Percentiles rank a stretch among this genome's conserved stretches.
Evolutionary conservation across 2,113 vertebrate genomes (phyloP).

Genomic region (Trogon surrucura): DNA sequence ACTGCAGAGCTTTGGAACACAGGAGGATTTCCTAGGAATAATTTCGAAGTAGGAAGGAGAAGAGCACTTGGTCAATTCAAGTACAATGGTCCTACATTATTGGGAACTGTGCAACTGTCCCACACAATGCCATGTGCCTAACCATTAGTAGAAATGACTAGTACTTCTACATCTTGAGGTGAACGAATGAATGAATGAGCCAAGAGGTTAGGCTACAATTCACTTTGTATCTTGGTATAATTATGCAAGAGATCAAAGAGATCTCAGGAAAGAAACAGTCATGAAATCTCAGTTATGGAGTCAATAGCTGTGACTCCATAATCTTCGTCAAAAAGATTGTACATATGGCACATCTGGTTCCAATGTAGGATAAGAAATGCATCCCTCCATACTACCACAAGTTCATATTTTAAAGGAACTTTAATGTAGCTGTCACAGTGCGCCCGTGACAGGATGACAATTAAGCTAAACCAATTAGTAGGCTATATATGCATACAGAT

Average conservation of each 20-base stretch:
- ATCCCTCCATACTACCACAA: slow-evolving; percentile 36
- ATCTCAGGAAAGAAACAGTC: slow-evolving; percentile 9
- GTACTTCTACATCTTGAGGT: neutral
- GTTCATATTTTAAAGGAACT: slow-evolving; percentile 38
- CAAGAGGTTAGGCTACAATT: neutral
- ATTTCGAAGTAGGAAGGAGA: neutral
- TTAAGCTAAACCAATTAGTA: neutral
- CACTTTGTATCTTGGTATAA: neutral
- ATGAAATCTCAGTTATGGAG: slow-evolving; percentile 11
- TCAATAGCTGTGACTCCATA: slow-evolving; percentile 43
- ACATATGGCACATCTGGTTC: slow-evolving; percentile 55
- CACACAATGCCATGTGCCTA: neutral
- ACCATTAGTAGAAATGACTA: neutral
- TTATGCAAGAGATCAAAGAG: slow-evolving; percentile 41
- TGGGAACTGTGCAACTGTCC: neutral
- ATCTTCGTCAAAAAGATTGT: slow-evolving; percentile 47
- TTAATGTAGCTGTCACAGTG: slow-evolving; percentile 7
- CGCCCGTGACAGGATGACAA: slow-evolving; percentile 7
- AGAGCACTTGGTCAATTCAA: neutral
- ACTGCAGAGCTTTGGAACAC: neutral
- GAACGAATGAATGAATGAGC: neutral
- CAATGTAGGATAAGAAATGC: slow-evolving; percentile 30
- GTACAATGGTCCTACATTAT: neutral
- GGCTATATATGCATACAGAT: neutral
- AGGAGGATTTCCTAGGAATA: neutral